Evolutionary conservation across 2,797 vertebrate species (phyloP), one percentile per base, ranked within the genome.

Genomic region (Sphenopsis melanotis): DNA sequence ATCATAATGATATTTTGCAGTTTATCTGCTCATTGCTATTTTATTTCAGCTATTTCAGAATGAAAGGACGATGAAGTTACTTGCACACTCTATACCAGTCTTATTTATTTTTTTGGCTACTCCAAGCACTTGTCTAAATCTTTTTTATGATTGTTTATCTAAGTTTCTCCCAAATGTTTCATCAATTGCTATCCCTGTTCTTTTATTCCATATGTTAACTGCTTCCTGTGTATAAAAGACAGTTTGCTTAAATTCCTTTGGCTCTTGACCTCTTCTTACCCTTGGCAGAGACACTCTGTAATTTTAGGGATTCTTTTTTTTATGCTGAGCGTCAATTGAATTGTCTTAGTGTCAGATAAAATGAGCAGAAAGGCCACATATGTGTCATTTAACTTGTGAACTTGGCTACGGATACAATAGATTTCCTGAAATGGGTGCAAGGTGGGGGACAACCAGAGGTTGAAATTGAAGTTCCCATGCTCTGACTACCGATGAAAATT

Each of bases 101-200:
- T 94, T 93, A 87, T 95, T 96, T 92, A 90, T 94, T 94, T 90
- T 96, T 96, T 96, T 95, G 79, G 91, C 83, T 94, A 86, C 80
- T 95, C 64, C 75, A 90, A 92, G 82, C 69, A 95, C 83, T 92
- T 90, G 69, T 93, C 90, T 95, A 97, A 97, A 92, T 93, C 91
- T 94, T 94, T 93, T 93, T 96, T 94, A 97, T 74, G 81, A 56
- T 88, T 95, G 89, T 96, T 96, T 97, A 96, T 96, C 93, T 95
- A 96, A 94, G 87, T 96, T 94, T 93, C 71, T 94, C 85, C 93
- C 92, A 91, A 96, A 94, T 64, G 96, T 93, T 96, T 95, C 93
- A 96, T 96, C 91, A 95, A 91, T 94, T 92, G 87, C 80, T 94
- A 78, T 71, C 63, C 90, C 55, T 32, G 30, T 83, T 96, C 89